Conservation (phyloP, 2,113 vertebrate species). For the Otocyon megalotis region DNA sequence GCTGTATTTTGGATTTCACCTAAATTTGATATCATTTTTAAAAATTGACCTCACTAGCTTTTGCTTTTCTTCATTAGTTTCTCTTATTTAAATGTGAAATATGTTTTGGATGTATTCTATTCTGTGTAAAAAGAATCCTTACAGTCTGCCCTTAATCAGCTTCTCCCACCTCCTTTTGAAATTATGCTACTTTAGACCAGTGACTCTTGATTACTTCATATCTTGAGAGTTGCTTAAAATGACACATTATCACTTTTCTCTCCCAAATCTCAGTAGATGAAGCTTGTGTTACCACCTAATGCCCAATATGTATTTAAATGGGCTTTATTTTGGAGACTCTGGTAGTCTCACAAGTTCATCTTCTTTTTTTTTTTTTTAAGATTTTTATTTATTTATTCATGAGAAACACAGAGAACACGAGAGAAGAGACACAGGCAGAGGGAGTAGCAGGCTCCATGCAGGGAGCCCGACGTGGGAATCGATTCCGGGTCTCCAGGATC, state of each 20-base stretch:
- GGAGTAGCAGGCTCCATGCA: too few species aligned
- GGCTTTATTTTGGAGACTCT: neutral
- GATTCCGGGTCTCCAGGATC: too few species aligned
- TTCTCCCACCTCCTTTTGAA: neutral
- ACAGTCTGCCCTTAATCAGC: neutral
- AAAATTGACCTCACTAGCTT: neutral
- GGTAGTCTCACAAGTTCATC: neutral
- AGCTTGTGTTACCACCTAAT: neutral
- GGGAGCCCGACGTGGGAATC: too few species aligned
- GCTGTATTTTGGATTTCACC: neutral
- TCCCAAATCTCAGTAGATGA: constrained; percentile 4
- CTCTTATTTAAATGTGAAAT: neutral
- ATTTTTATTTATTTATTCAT: too few species aligned
- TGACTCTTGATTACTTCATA: constrained; percentile 12
- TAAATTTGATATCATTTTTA: neutral
- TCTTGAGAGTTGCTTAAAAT: constrained; percentile 54
- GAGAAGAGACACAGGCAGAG: too few species aligned
- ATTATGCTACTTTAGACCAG: neutral
- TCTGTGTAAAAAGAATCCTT: neutral
- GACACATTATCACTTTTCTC: neutral
- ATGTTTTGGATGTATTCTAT: neutral
- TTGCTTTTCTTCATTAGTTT: constrained; percentile 32
- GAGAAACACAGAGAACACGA: too few species aligned
- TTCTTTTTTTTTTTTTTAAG: too few species aligned
- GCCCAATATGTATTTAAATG: neutral